Percentiles rank a stretch among this genome's conserved stretches.
Evolutionary conservation across 2,113 vertebrate species (phyloP).

Genomic region (Lutjanus erythropterus): DNA sequence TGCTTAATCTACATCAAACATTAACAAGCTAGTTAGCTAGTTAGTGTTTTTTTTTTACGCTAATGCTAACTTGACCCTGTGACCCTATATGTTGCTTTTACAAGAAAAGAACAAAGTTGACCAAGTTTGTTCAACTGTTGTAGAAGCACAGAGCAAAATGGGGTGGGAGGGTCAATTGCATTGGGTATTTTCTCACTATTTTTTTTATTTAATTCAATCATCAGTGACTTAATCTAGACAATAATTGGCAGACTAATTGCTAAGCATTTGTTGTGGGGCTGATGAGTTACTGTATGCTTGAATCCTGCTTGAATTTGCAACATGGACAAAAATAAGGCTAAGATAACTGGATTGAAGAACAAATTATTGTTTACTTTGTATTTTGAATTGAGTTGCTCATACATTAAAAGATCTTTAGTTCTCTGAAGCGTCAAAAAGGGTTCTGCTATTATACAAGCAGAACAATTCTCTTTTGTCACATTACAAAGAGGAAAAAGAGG

Average conservation of each 20-base stretch:
- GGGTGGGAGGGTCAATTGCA: too few species aligned
- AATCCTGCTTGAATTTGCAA: conserved; percentile 6
- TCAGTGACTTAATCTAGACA: background rate
- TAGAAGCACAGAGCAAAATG: too few species aligned
- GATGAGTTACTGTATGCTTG: background rate
- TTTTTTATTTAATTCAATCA: background rate
- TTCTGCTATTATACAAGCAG: background rate
- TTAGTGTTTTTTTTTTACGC: too few species aligned
- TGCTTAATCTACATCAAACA: too few species aligned
- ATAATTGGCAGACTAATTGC: background rate
- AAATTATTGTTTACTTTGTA: background rate
- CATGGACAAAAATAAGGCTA: background rate
- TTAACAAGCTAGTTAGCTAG: too few species aligned
- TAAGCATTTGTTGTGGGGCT: background rate
- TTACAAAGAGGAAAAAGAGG: background rate
- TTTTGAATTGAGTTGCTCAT: background rate
- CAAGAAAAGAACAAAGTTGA: too few species aligned
- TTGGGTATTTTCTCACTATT: background rate
- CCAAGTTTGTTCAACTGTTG: too few species aligned
- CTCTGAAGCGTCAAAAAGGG: background rate
- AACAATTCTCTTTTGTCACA: background rate
- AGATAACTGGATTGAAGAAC: too few species aligned
- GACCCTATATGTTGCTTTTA: too few species aligned
- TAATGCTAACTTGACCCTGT: too few species aligned
- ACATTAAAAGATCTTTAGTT: conserved; percentile 2